Evolutionary conservation across 2,888 invertebrate species (phyloP), one percentile per base, ranked within the genome.

Genomic region (Plebejus anna): DNA sequence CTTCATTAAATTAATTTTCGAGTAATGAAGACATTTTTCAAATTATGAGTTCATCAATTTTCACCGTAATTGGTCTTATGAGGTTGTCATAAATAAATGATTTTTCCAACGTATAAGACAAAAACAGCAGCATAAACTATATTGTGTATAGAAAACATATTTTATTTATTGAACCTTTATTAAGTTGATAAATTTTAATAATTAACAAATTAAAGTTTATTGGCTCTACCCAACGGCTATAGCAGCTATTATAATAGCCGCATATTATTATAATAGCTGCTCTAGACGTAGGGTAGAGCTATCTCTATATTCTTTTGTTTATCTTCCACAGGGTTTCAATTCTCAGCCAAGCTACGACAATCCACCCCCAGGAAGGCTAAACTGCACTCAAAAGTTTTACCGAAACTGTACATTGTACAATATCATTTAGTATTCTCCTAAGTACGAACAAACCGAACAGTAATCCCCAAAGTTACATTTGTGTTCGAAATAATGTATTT

Each of bases 391-490:
- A 66, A 66, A 32, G 28, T 59, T 32, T 13, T 32, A 36, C 3
- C 28, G 66, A 66, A 66, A 32, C 66, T 32, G 32, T 66, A 22
- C 22, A 22, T 22, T 22, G 22, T 22, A 66, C 66, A 66, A 32
- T 66, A 66, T 66, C 36, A 66, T 36, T 61, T 28, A 61, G 61
- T 66, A 36, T 66, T 16, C 32, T 66, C 32, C 66, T 59, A 32
- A 38, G n/a, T 59, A 59, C 59, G 38, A 59, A 75, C 59, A 75
- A 42, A 36, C 66, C 66, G 32, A 59, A 61, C 32, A 7, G 22
- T 61, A 75, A 71, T 71, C 22, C 71, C 42, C 71, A 71, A 42
- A 71, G 71, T 71, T 42, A 71, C 71, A 70, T 70, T 70, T 70
- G 70, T 13, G 70, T 70, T 32, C n/a, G 16, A 42, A 71, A 71